phyloP scores from a whole-genome alignment of 1,140 invertebrate genomes.

The Acromyrmex charruanus region DNA sequence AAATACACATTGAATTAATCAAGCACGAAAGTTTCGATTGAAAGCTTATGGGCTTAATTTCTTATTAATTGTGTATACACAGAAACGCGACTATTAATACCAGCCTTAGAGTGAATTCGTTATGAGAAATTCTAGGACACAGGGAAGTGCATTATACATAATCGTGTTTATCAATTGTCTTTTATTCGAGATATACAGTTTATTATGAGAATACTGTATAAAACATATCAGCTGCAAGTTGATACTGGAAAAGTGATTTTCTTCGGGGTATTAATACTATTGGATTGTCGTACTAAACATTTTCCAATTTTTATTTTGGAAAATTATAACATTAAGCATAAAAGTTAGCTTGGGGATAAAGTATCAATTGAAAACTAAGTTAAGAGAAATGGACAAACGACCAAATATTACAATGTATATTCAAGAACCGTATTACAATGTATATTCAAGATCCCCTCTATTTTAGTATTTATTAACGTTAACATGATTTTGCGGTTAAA shows the following conservation, averaged over 20 bases:
- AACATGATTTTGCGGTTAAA: conserved; percentile 1
- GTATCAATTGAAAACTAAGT: conserved; percentile 30
- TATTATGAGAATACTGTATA: conserved; percentile 69
- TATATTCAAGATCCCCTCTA: neutral
- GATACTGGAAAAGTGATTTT: neutral
- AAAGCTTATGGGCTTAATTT: too few relatives aligned
- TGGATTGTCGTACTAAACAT: conserved; percentile 35
- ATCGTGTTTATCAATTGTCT: conserved; percentile 33
- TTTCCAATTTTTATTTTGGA: conserved; percentile 36
- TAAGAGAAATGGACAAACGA: neutral
- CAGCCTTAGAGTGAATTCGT: too few relatives aligned
- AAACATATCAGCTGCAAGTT: conserved; percentile 56
- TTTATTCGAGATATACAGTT: conserved; percentile 74
- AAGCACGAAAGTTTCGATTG: too few relatives aligned
- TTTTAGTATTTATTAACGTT: conserved; percentile 28
- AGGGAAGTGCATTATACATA: too few relatives aligned
- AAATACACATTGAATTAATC: too few relatives aligned
- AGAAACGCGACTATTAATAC: too few relatives aligned
- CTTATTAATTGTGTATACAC: too few relatives aligned
- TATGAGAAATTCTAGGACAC: too few relatives aligned
- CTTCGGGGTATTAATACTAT: conserved; percentile 44
- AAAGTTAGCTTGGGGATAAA: conserved; percentile 49
- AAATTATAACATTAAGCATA: conserved; percentile 29
- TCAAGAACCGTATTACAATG: neutral
- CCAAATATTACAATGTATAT: neutral